Percentiles rank a stretch among this genome's conserved stretches.
Conservation (phyloP, 2,113 vertebrate species). For the Lonchura striata region DNA sequence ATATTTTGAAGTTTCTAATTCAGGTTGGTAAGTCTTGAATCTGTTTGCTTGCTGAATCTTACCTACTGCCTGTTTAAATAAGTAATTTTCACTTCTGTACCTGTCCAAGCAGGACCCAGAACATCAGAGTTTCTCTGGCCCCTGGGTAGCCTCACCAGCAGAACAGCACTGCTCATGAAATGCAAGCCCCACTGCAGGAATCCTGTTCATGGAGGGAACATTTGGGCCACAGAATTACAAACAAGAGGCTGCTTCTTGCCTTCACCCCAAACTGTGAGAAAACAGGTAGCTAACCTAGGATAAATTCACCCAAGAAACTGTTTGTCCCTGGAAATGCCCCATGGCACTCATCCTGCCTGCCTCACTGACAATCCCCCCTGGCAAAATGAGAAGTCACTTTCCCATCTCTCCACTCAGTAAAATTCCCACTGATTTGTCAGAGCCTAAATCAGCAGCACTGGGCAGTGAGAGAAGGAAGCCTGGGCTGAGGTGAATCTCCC, state of each 20-base stretch:
- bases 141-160: not conserved
- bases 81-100: not conserved
- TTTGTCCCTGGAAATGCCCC: not conserved
- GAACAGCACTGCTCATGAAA: not conserved
- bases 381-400: not conserved
- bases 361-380: not conserved
- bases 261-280: not conserved
- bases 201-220: rapidly evolving
- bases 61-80: not conserved
- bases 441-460: not conserved
- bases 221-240: not conserved
- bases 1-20: not conserved
- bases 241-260: not conserved
- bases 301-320: not conserved
- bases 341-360: not conserved
- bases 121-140: not conserved
- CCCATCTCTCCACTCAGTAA: not conserved
- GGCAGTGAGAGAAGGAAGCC: not conserved
- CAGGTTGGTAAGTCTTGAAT: not conserved
- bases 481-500: not conserved
- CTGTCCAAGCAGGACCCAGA: not conserved
- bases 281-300: not conserved
- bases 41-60: not conserved
- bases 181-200: not conserved
- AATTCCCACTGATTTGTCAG: not conserved